Conservation (phyloP, 2,888 invertebrate genomes). For the Heteromurus nitidus region DNA sequence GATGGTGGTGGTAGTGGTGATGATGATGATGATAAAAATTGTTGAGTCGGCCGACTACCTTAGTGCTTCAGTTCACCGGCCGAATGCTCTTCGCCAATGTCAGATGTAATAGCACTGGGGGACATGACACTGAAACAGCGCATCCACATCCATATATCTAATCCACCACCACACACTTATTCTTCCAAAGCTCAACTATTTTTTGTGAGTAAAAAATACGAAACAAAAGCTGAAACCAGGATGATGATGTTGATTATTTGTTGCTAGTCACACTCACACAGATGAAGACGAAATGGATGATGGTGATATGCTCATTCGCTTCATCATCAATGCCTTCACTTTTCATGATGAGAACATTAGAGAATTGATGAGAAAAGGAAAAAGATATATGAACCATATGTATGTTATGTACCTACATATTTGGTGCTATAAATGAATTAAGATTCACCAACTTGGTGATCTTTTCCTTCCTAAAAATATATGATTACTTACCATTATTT, state of each 20-base stretch:
- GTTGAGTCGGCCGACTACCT: slow-evolving; percentile 64
- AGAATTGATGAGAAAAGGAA: not conserved
- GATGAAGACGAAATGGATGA: not conserved
- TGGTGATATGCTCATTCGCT: slow-evolving; percentile 10
- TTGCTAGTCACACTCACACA: not conserved
- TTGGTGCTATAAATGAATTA: too few species aligned
- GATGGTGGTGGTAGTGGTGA: too few species aligned
- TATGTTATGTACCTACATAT: not conserved
- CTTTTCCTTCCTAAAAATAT: slow-evolving; percentile 22
- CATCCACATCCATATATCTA: not conserved
- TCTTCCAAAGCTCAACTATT: not conserved
- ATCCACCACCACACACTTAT: slow-evolving; percentile 1
- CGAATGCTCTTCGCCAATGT: slow-evolving; percentile 66
- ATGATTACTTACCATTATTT: not conserved
- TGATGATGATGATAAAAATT: slow-evolving; percentile 56
- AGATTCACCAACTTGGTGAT: not conserved
- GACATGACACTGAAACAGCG: slow-evolving; percentile 62
- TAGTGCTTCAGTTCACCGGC: slow-evolving; percentile 64
- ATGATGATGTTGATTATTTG: not conserved
- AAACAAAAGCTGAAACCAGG: slow-evolving; percentile 16
- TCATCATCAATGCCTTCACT: slow-evolving; percentile 22
- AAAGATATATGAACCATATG: not conserved
- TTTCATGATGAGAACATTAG: slow-evolving; percentile 31
- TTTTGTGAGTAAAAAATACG: not conserved
- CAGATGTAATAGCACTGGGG: slow-evolving; percentile 60